Conservation (phyloP, 1,140 invertebrate genomes). For the Tenebrio molitor region DNA sequence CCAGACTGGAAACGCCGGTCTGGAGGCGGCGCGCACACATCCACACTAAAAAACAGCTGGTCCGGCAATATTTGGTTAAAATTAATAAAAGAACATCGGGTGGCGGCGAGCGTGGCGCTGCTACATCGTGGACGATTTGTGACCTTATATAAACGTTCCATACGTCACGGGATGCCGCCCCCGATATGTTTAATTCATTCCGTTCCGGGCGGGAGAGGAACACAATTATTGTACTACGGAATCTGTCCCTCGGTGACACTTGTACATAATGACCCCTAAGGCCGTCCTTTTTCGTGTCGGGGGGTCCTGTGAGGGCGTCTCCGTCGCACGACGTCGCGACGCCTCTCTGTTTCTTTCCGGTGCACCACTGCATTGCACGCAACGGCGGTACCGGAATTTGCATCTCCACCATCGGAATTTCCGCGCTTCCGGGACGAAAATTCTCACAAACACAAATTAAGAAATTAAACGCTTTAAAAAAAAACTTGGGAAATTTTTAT, state of each 20-base stretch:
- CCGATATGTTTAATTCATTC: slow-evolving; percentile 64
- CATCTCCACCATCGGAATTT: too few species aligned
- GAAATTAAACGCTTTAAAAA: too few species aligned
- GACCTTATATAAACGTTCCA: slow-evolving; percentile 50
- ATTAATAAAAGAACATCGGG: slow-evolving; percentile 60
- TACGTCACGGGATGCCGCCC: slow-evolving; percentile 43
- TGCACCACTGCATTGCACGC: slow-evolving; percentile 13
- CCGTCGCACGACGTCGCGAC: slow-evolving; percentile 22
- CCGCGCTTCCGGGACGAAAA: too few species aligned
- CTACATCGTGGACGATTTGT: slow-evolving; percentile 45
- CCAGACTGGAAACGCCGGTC: too few species aligned
- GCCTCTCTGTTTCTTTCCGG: slow-evolving; percentile 9
- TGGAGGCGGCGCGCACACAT: background rate
- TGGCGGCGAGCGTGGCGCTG: slow-evolving; percentile 2
- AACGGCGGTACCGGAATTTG: slow-evolving; percentile 1
- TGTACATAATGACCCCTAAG: slow-evolving; percentile 61
- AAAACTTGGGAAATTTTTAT: too few species aligned
- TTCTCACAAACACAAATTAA: too few species aligned
- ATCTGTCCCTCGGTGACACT: slow-evolving; percentile 64
- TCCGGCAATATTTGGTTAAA: slow-evolving; percentile 60
- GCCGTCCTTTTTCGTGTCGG: slow-evolving; percentile 50
- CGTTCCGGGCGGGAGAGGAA: slow-evolving; percentile 48
- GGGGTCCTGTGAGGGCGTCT: slow-evolving; percentile 41
- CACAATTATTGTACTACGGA: slow-evolving; percentile 65
- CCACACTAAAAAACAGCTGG: slow-evolving; percentile 60